Evolutionary conservation across 2,888 invertebrate species (phyloP).

Genomic region (Cinara cedri): DNA sequence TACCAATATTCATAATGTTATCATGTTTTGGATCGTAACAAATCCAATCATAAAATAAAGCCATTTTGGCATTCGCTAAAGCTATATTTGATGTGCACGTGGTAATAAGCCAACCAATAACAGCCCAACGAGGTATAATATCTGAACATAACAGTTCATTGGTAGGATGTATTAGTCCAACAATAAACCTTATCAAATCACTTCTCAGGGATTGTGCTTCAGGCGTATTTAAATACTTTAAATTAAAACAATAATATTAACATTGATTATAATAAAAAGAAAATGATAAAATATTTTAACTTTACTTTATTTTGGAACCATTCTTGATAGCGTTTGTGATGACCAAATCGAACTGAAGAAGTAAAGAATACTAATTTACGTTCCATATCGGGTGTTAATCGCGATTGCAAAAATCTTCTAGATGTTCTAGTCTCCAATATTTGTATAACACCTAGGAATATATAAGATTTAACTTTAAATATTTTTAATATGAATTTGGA

Average conservation of each 20-base stretch:
- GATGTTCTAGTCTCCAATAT: constrained; percentile 85
- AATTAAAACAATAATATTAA: not conserved
- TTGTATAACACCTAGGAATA: constrained; percentile 70
- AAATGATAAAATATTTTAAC: constrained; percentile 6
- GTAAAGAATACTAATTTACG: constrained; percentile 86
- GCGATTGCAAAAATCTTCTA: constrained; percentile 79
- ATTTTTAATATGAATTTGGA: not conserved
- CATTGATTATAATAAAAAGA: not conserved
- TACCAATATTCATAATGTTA: constrained; percentile 90
- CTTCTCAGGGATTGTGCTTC: constrained; percentile 90
- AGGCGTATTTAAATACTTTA: constrained; percentile 84
- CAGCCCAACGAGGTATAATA: constrained; percentile 93
- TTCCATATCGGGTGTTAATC: constrained; percentile 92
- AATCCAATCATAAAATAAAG: constrained; percentile 92
- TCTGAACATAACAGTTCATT: constrained; percentile 93
- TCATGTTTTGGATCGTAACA: constrained; percentile 89
- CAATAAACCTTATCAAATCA: constrained; percentile 92
- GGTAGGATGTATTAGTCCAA: constrained; percentile 91
- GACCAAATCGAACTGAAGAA: constrained; percentile 83
- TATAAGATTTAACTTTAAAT: constrained; percentile 19
- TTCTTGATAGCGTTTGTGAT: constrained; percentile 91
- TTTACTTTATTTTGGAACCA: constrained; percentile 83
- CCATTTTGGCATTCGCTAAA: constrained; percentile 87
- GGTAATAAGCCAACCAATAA: constrained; percentile 90
- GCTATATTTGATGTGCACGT: constrained; percentile 89